A percentile compares a stretch with the other conserved stretches of the same genome.
Conservation (phyloP, 2,888 invertebrate species). For the Stenodema calcarata region DNA sequence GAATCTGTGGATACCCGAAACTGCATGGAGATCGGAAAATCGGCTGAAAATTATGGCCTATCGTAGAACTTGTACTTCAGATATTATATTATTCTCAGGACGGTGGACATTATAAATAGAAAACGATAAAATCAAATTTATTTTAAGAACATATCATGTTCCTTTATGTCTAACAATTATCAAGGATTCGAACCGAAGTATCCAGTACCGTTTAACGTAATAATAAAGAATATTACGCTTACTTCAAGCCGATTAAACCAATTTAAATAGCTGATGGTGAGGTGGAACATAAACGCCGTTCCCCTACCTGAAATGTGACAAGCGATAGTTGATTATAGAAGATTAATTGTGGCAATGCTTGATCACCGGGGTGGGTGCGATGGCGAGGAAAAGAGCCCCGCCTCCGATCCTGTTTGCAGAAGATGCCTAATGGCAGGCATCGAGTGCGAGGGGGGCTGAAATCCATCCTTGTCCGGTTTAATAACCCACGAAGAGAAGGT, state of each 20-base stretch:
- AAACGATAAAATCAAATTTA: too few relatives aligned
- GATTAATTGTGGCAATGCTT: not conserved
- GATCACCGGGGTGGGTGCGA: not conserved
- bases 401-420: not conserved
- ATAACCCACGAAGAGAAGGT: constrained; percentile 49
- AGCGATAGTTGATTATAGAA: not conserved
- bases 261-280: not conserved
- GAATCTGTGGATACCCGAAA: too few relatives aligned
- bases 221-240: too few relatives aligned
- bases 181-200: too few relatives aligned
- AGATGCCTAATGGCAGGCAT: not conserved
- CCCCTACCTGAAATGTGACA: not conserved
- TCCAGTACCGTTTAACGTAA: too few relatives aligned
- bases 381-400: not conserved
- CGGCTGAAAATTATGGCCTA: too few relatives aligned
- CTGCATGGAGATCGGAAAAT: too few relatives aligned
- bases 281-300: not conserved
- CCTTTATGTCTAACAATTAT: too few relatives aligned
- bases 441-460: not conserved
- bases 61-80: too few relatives aligned
- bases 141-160: too few relatives aligned
- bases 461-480: constrained; percentile 53
- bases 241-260: not conserved
- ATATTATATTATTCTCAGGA: too few relatives aligned
- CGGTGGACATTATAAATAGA: too few relatives aligned